These are phyloP conservation scores for Chanos chanos DNA, from an alignment of 2,797 vertebrate species.

Conservation along the genomic window DNA sequence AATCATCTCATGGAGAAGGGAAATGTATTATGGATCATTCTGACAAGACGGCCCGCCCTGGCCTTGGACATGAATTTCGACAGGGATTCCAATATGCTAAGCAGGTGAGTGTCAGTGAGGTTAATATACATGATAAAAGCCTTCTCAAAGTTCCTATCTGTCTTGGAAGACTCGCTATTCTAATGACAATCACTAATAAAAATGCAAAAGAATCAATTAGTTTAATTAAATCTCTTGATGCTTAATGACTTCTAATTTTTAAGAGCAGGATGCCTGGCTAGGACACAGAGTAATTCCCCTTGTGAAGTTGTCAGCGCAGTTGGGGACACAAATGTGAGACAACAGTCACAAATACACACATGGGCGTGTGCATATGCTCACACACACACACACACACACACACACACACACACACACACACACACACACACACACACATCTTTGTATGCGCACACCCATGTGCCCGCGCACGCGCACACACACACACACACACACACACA, in stretches of 20 bases:
- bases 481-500: too few species aligned
- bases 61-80: slow-evolving; percentile 60
- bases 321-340: background rate
- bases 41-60: slow-evolving; percentile 61
- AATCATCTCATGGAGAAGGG: slow-evolving; percentile 59
- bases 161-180: slow-evolving; percentile 76
- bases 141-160: slow-evolving; percentile 65
- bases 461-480: too few species aligned
- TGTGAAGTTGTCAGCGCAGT: slow-evolving; percentile 9
- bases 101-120: slow-evolving; percentile 64
- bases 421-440: slow-evolving; percentile 31
- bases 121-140: slow-evolving; percentile 82
- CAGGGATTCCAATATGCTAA: slow-evolving; percentile 72
- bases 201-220: slow-evolving; percentile 90
- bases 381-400: slow-evolving; percentile 12
- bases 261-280: slow-evolving; percentile 28
- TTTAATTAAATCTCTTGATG: slow-evolving; percentile 85
- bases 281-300: slow-evolving; percentile 29
- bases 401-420: background rate
- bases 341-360: background rate
- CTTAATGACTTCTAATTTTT: slow-evolving; percentile 78
- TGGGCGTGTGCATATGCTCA: background rate
- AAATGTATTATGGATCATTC: slow-evolving; percentile 69
- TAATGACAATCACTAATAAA: slow-evolving; percentile 85
- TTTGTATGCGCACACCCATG: too few species aligned